These are phyloP conservation scores for Tenthredo scrophulariae DNA, from an alignment of 2,888 invertebrate genomes.

Conservation along the genomic window DNA sequence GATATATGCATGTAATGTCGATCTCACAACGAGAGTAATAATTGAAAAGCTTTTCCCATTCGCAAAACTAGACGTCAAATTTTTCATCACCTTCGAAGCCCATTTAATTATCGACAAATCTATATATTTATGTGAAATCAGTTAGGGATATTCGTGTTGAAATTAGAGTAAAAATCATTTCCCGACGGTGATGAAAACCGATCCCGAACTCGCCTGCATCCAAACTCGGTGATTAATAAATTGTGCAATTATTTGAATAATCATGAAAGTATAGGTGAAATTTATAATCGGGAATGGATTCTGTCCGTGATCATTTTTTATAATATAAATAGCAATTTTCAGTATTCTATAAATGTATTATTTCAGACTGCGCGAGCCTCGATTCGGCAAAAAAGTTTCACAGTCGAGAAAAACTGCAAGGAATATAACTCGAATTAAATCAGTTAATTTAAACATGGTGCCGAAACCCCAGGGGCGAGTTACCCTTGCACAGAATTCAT, in stretches of 20 bases:
- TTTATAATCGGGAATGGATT: neutral
- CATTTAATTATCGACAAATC: too few relatives aligned
- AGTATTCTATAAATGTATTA: neutral
- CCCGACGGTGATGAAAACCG: neutral
- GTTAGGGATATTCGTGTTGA: neutral
- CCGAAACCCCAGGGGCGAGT: neutral
- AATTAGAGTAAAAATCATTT: neutral
- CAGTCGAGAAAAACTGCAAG: neutral
- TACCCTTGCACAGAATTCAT: constrained; percentile 8
- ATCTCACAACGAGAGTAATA: too few relatives aligned
- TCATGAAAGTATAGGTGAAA: neutral
- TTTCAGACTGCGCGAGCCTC: neutral
- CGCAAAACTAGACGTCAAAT: too few relatives aligned
- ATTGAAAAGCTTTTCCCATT: too few relatives aligned
- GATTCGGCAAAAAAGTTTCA: neutral
- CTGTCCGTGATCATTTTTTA: neutral
- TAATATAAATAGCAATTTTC: neutral
- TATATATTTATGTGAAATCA: too few relatives aligned
- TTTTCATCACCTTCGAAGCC: too few relatives aligned
- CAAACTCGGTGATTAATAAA: neutral
- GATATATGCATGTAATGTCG: neutral
- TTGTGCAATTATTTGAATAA: neutral
- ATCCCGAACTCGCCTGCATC: neutral
- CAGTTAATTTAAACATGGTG: constrained; percentile 25
- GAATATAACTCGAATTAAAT: constrained; percentile 12